Evolutionary conservation across 2,797 vertebrate genomes (phyloP), one percentile per base, ranked within the genome.

Genomic region (Phrynocephalus guinanensis): DNA sequence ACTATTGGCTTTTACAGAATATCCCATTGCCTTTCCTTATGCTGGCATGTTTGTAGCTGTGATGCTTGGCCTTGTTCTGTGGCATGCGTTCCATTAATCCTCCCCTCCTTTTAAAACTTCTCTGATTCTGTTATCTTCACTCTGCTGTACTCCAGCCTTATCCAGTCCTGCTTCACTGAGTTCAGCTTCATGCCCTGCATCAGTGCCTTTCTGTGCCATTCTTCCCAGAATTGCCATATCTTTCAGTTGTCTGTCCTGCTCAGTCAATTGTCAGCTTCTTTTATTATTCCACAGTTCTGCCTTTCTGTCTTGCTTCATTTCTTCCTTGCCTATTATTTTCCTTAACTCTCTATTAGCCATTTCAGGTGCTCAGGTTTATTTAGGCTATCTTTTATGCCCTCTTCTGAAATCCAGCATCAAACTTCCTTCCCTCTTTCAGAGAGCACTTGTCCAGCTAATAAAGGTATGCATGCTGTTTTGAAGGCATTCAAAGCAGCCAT

Each of bases 271-370:
- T 83, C 85, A 88, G 56, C 6, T 87, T 67, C 30, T 85, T 86
- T 84, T 44, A 84, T 78, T 86, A 88, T 90, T 88, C 73, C 52
- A 75, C 20, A 70, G 20, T 33, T 84, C 70, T 78, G 70, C 79
- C 86, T 87, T 90, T 77, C 33, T 68, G 20, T 3, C 22, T 85
- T 91, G 80, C 73, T 88, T 93, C 86, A 79, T 72, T 90, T 89
- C 75, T 77, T 88, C 28, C 3, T 72, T 30, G 2, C 84, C 60
- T 81, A n/a, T 92, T 91, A 88, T 71, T 48, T 78, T 33, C 68
- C 79, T 92, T 88, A 86, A 91, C 84, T 78, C 81, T 63, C 5
- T 5, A 1, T 83, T 86, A 78, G 70, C 60, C 16, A 28, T 76
- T 87, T 87, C 71, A 84, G 48, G 10, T 50, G 75, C 0, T 0